These are phyloP conservation scores for Notechis scutatus DNA, from an alignment of 2,113 vertebrate genomes.

Conservation along the genomic window DNA sequence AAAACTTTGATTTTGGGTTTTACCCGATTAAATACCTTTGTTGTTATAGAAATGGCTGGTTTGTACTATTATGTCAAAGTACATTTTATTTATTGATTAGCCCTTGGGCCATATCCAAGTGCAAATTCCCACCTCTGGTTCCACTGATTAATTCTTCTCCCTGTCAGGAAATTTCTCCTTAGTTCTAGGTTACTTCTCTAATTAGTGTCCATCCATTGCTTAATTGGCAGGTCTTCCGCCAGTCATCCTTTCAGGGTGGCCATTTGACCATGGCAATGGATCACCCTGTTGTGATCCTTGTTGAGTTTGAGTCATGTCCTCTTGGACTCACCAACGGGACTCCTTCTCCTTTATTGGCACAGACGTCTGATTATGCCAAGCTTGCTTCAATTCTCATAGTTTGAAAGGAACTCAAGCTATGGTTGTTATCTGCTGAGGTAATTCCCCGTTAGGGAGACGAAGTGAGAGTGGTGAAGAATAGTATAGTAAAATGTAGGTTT, in stretches of 20 bases:
- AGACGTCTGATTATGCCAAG: not conserved
- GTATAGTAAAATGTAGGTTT: too few relatives aligned
- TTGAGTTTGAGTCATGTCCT: not conserved
- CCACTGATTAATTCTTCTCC: not conserved
- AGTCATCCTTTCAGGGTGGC: not conserved
- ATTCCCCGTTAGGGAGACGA: too few relatives aligned
- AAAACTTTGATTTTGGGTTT: too few relatives aligned
- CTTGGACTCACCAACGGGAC: not conserved
- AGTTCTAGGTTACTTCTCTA: not conserved
- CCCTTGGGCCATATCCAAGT: too few relatives aligned
- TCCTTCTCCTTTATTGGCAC: not conserved
- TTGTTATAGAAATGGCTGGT: too few relatives aligned
- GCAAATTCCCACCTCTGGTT: not conserved
- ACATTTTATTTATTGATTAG: too few relatives aligned
- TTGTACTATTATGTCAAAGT: too few relatives aligned
- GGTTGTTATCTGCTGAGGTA: too few relatives aligned
- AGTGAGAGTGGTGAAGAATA: too few relatives aligned
- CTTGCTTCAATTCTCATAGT: not conserved
- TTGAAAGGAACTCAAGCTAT: not conserved
- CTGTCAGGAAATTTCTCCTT: not conserved
- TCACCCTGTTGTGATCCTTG: not conserved
- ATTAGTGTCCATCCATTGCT: not conserved
- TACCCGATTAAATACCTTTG: too few relatives aligned
- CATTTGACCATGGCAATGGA: not conserved
- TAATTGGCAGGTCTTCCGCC: not conserved